Evolutionary conservation across 2,113 vertebrate species (phyloP), one percentile per base, ranked within the genome.

Genomic region (Atlantisia rogersi): DNA sequence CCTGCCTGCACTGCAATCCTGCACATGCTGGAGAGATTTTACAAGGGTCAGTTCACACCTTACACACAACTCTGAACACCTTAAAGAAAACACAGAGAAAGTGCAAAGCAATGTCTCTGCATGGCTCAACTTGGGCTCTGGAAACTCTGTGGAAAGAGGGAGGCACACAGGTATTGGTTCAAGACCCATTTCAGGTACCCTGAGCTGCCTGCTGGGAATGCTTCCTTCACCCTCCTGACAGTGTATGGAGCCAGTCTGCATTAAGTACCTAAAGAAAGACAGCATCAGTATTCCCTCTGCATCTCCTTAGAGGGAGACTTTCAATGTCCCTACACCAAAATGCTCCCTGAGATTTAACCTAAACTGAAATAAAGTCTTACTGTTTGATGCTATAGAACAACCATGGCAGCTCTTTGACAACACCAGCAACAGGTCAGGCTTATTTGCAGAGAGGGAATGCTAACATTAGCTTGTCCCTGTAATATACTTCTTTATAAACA

Each of bases 401-500:
- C 95, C 62, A 62, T 86, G 88, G 86, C 93, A 94, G 77, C 50
- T 94, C 86, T 78, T 62, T 90, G 88, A 95, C 62, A 84, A 80
- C 82, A 74, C 88, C 13, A 75, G 82, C 86, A 80, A 86, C 75
- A 95, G 76, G 63, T 95, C 94, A 84, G 89, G 82, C 85, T 82
- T 92, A 79, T 94, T 94, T 96, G 88, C 67, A 89, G 85, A 89
- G 62, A 93, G 84, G 48, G 82, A 94, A 94, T 59, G 86, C 86
- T 89, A 83, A 93, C 87, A 86, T 91, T 88, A 91, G 86, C 78
- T 92, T 48, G 82, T 59, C 28, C 59, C 63, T 94, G 82, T 91
- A 95, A 92, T 78, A 82, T 12, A 50, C 73, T 95, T 85, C 95
- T 93, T 95, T 88, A 92, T 97, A 92, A 96, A 90, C 92, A 88